phyloP scores from a whole-genome alignment of 2,797 vertebrate genomes.

The Aselliscus stoliczkanus region DNA sequence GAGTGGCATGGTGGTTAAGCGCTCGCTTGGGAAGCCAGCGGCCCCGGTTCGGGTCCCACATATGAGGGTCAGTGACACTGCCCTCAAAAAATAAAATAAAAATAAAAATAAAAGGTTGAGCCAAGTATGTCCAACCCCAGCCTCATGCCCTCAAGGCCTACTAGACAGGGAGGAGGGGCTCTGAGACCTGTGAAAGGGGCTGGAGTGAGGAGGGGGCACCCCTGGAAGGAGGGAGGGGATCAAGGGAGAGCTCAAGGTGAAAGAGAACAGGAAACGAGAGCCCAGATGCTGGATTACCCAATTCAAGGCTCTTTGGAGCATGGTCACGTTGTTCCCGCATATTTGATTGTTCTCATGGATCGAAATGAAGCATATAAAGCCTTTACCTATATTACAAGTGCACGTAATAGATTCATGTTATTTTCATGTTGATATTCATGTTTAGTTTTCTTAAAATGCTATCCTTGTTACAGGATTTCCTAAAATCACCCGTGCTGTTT shows the following conservation, averaged over 20 bases:
- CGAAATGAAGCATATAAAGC: neutral
- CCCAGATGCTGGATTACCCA: neutral
- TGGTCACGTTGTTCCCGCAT: accelerated
- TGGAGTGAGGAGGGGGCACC: accelerated
- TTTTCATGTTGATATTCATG: neutral
- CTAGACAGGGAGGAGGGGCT: too few species aligned
- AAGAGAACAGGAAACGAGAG: neutral
- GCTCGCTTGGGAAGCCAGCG: too few species aligned
- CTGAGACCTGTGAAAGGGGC: too few species aligned
- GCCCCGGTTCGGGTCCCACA: too few species aligned
- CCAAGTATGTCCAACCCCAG: too few species aligned
- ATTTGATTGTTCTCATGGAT: too few species aligned
- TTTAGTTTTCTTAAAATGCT: neutral
- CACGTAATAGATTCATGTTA: neutral
- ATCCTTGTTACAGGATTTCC: neutral
- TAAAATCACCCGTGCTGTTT: neutral
- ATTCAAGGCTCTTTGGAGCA: neutral
- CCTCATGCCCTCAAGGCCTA: accelerated
- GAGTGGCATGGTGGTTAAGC: too few species aligned
- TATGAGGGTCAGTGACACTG: too few species aligned
- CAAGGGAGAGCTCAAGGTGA: neutral
- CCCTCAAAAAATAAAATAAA: too few species aligned
- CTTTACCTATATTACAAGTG: neutral
- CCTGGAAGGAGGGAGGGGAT: neutral
- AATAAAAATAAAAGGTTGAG: neutral